These are phyloP conservation scores for Macaca mulatta DNA, from an alignment of 2,113 vertebrate species.

Conservation along the genomic window DNA sequence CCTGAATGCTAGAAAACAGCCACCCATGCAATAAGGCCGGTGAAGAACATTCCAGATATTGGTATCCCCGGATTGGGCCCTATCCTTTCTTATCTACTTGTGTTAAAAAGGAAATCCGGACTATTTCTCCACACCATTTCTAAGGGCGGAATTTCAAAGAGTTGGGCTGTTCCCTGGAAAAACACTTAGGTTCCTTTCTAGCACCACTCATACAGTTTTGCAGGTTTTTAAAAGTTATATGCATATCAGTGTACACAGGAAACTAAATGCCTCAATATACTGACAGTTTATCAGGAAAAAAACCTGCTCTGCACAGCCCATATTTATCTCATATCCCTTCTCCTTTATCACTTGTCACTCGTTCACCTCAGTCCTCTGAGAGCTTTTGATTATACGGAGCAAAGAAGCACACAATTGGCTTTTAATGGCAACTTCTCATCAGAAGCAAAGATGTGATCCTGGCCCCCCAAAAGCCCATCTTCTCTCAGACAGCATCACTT, in stretches of 20 bases:
- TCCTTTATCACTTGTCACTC: neutral
- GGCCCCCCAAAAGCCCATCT: accelerated
- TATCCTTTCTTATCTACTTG: neutral
- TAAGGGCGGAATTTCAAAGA: neutral
- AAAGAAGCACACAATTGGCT: neutral
- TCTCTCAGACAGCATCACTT: neutral
- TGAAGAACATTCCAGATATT: neutral
- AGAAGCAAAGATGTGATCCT: neutral
- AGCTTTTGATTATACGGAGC: neutral
- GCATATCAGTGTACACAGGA: neutral
- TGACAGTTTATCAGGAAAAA: neutral
- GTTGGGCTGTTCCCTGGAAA: neutral
- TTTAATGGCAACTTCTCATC: neutral
- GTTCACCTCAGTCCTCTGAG: neutral
- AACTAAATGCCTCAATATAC: neutral
- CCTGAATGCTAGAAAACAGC: neutral
- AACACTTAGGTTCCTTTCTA: neutral
- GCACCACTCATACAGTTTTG: neutral
- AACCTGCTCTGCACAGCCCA: neutral
- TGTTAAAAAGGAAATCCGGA: neutral
- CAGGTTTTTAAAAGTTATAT: neutral
- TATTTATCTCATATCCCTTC: neutral
- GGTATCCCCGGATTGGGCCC: neutral
- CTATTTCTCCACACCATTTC: neutral
- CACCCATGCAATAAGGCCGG: neutral